Evolutionary conservation across 2,113 vertebrate genomes (phyloP), one percentile per base, ranked within the genome.

Genomic region (Rousettus leschenaultii): DNA sequence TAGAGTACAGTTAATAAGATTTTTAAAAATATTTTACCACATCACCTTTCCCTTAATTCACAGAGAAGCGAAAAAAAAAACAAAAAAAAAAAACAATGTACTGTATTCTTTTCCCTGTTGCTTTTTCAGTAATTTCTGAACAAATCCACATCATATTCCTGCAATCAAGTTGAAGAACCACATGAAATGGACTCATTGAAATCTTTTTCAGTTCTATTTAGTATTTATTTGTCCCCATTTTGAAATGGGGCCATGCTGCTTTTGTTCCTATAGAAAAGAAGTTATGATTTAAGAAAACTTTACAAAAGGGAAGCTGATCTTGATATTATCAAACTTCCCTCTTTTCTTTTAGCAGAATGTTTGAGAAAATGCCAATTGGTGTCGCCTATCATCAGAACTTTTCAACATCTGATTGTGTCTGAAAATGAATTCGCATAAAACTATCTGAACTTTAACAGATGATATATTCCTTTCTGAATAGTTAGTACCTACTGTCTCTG

Each of bases 301-400:
- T 98, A 98, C 97, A 97, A 92, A 97, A 97, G 98, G 97, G 97
- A 98, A 98, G 84, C 96, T 16, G 91, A 92, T 98, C 96, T 92
- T 93, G 98, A 98, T 98, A 79, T 96, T 98, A 98, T 98, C 98
- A 98, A 96, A 98, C 98, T 98, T 98, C 98, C 98, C 97, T 98
- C 98, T 98, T 97, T 98, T 98, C 98, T 98, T 98, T 95, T 16
- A 97, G 96, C 97, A 97, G 97, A 98, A 98, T 98, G 97, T 98
- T 98, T 98, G 97, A 98, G 98, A 98, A 98, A 98, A 96, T 97
- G 98, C 98, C 98, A 98, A 89, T 97, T 97, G 96, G 96, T 97
- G 75, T 97, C 75, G 59, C 97, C 97, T 98, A 92, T 95, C 96
- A 96, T 97, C 96, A 94, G 92, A 96, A 96, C 84, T 95, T 88